These are phyloP conservation scores for Unio delphinus DNA, from an alignment of 2,888 invertebrate species.

Conservation along the genomic window DNA sequence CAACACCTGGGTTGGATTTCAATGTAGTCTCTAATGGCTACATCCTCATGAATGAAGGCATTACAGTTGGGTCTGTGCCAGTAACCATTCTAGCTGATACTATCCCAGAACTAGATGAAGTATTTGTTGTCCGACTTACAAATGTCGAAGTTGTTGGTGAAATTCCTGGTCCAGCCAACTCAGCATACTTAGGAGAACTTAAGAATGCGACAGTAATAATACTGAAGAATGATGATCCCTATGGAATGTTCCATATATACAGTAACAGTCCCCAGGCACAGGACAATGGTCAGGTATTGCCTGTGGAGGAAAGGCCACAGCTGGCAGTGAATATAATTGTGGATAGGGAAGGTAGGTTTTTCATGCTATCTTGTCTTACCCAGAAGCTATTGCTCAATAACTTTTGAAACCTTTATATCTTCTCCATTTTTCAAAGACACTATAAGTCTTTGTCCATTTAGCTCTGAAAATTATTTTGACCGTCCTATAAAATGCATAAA, in stretches of 20 bases:
- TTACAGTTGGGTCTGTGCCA: slow-evolving; percentile 49
- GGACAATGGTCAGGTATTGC: slow-evolving; percentile 43
- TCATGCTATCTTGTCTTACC: neutral
- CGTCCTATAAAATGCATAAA: no score
- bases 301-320: slow-evolving; percentile 61
- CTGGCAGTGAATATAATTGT: slow-evolving; percentile 65
- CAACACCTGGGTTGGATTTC: slow-evolving; percentile 61
- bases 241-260: slow-evolving; percentile 63
- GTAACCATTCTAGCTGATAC: slow-evolving; percentile 58
- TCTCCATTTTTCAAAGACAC: no score
- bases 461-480: no score
- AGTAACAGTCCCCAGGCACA: slow-evolving; percentile 57
- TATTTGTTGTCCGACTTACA: slow-evolving; percentile 49
- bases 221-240: slow-evolving; percentile 64
- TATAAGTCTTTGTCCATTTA: no score
- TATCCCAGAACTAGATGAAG: slow-evolving; percentile 65
- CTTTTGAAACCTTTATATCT: no score
- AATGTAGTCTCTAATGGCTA: slow-evolving; percentile 45
- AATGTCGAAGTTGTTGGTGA: slow-evolving; percentile 53
- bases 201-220: slow-evolving; percentile 55
- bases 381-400: neutral
- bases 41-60: slow-evolving; percentile 53
- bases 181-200: slow-evolving; percentile 51
- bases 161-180: slow-evolving; percentile 41
- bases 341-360: slow-evolving; percentile 59